Evolutionary conservation across 2,888 invertebrate genomes (phyloP).

Genomic region (Atherix ibis): DNA sequence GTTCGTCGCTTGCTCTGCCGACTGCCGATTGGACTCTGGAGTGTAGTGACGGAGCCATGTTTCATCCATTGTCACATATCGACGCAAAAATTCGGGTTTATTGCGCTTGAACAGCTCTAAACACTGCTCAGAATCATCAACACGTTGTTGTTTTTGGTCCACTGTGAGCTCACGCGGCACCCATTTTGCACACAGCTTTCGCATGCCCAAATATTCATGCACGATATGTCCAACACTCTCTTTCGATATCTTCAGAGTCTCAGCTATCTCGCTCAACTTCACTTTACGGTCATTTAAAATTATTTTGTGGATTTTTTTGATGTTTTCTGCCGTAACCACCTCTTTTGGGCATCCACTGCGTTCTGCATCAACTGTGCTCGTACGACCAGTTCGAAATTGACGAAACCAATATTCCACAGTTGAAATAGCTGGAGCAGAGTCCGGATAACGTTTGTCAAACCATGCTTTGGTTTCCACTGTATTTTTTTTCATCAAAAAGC

Average conservation of each 20-base stretch:
- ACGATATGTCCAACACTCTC: constrained; percentile 2
- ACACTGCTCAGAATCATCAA: no score
- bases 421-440: constrained; percentile 9
- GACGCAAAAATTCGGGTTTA: no score
- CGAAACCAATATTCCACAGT: constrained; percentile 10
- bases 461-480: constrained; percentile 2
- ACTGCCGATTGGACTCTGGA: no score
- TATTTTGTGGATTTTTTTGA: constrained; percentile 10
- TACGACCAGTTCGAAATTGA: constrained; percentile 8
- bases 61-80: no score
- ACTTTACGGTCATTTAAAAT: constrained; percentile 12
- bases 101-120: no score
- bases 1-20: no score
- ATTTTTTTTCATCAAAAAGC: constrained; percentile 3
- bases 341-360: constrained; percentile 1
- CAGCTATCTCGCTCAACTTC: constrained; percentile 14
- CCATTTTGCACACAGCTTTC: no score
- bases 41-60: no score
- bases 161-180: no score
- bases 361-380: constrained; percentile 6
- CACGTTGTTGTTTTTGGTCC: no score
- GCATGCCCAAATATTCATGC: not conserved
- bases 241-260: constrained; percentile 12
- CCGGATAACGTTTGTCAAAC: constrained; percentile 10
- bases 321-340: constrained; percentile 6